Evolutionary conservation across 2,888 invertebrate species (phyloP).

Genomic region (Stenodema calcarata): DNA sequence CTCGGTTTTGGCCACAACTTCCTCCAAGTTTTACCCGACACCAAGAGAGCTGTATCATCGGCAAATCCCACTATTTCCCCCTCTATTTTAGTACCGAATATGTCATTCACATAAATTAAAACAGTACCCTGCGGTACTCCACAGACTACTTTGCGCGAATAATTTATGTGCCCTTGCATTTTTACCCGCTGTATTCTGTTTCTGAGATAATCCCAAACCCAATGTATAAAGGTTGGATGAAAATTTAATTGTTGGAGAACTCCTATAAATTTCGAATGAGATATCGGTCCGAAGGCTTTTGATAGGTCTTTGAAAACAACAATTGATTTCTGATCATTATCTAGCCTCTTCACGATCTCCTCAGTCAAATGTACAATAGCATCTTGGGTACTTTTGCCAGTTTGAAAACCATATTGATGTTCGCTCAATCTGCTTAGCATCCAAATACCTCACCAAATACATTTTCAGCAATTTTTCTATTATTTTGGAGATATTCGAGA

Average conservation of each 20-base stretch:
- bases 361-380: not conserved
- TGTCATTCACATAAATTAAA: no score
- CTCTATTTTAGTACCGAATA: no score
- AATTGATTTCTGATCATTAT: slow-evolving; percentile 1
- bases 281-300: slow-evolving; percentile 18
- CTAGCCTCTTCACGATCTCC: not conserved
- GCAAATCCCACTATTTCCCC: no score
- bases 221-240: not conserved
- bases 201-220: not conserved
- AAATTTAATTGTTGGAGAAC: slow-evolving; percentile 5
- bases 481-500: slow-evolving; percentile 28
- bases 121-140: slow-evolving; percentile 12
- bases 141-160: not conserved
- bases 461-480: slow-evolving; percentile 17
- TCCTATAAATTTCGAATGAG: not conserved
- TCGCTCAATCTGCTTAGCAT: not conserved
- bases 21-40: no score
- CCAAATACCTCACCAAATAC: slow-evolving; percentile 13
- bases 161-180: not conserved
- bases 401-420: slow-evolving; percentile 20
- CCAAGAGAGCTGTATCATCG: no score
- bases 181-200: not conserved
- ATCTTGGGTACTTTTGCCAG: slow-evolving; percentile 5
- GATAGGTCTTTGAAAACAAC: slow-evolving; percentile 27
- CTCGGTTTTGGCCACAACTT: no score